Evolutionary conservation across 2,888 invertebrate species (phyloP), one percentile per base, ranked within the genome.

Genomic region (Crossocerus cetratus): DNA sequence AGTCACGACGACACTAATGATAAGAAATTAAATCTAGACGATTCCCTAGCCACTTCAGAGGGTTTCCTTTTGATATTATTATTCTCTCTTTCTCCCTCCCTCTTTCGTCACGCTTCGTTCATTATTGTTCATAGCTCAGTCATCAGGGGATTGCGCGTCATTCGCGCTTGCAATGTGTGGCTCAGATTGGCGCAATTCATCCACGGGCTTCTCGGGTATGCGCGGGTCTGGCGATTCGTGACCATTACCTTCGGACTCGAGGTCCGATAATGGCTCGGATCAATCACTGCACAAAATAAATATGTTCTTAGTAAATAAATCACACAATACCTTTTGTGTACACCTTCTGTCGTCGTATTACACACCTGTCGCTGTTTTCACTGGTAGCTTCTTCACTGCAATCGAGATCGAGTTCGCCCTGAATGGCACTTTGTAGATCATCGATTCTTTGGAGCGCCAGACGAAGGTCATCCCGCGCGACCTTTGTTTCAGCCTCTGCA

Each of bases 371-470:
- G 11, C 93, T 93, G 86, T 94, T 93, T 65, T 90, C 90, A 69
- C 88, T 89, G 42, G 90, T 90, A 14, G 86, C 90, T 72, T 90
- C 90, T 49, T 93, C 93, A 1, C 94, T 93, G 78, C 93, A 94
- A 83, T 94, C 94, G 77, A 93, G 91, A 72, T 93, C 93, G 68
- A 96, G 92, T 84, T 96, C 96, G 0, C 96, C 97, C 81, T 97
- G 97, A 89, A 98, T 96, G 74, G 98, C 98, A 86, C 96, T 95
- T 89, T 98, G 98, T 77, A 99, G 91, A 87, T 98, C 98, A 58
- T 97, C 94, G 82, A 98, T 98, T 73, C 98, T 93, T 77, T 98
- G 94, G 70, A 97, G 93, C 3, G 98, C 98, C 65, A 98, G 92
- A 64, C 97, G 93, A 56, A 98, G 93, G 91, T 98, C 98, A 89